Percentiles rank a stretch among this genome's conserved stretches.
These are phyloP conservation scores for Sinella curviseta DNA, from an alignment of 1,140 invertebrate genomes.

Conservation along the genomic window DNA sequence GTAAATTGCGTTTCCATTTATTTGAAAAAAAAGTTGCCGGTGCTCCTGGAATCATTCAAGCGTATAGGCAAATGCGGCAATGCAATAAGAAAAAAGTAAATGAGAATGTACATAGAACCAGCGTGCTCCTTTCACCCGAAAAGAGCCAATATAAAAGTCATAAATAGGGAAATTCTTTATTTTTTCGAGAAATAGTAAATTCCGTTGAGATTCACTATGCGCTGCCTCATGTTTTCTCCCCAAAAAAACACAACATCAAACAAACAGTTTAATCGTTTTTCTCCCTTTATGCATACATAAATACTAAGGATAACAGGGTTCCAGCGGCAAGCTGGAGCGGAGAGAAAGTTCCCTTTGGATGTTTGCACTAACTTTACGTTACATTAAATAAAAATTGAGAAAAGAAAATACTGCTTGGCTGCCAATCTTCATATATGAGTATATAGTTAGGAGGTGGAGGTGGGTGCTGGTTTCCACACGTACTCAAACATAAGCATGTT, in stretches of 20 bases:
- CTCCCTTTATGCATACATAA: neutral
- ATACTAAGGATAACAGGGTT: neutral
- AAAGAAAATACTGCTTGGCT: neutral
- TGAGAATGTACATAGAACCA: too few relatives aligned
- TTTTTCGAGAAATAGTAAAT: neutral
- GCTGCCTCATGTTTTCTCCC: neutral
- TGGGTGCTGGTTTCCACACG: too few relatives aligned
- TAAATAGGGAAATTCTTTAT: too few relatives aligned
- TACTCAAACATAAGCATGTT: too few relatives aligned
- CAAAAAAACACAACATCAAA: slow-evolving; percentile 13
- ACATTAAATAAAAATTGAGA: slow-evolving; percentile 13
- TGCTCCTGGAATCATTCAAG: neutral
- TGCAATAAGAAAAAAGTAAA: too few relatives aligned
- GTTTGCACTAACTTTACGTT: slow-evolving; percentile 12
- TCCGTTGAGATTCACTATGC: neutral
- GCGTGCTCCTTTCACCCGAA: too few relatives aligned
- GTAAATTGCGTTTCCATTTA: neutral
- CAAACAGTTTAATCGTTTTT: slow-evolving; percentile 21
- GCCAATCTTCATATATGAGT: neutral
- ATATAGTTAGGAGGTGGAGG: too few relatives aligned
- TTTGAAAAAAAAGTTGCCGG: neutral
- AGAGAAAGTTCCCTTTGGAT: too few relatives aligned
- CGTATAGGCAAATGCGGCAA: neutral
- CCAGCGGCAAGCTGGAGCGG: too few relatives aligned
- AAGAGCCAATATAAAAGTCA: too few relatives aligned